Conservation (phyloP, 2,113 vertebrate genomes). For the Syngnathus typhle region DNA sequence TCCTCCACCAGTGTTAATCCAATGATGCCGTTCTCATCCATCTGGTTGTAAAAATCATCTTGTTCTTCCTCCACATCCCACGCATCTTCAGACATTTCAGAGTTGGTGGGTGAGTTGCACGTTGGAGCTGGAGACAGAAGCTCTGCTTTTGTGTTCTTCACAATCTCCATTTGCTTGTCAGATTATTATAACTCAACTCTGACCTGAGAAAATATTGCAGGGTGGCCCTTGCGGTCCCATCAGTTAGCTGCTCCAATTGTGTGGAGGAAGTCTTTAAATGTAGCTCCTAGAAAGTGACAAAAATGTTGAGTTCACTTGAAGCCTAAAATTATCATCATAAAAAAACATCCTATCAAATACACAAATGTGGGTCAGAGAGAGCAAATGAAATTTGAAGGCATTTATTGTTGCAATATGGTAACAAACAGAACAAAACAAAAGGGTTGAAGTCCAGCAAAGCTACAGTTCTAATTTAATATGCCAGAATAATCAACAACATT, state of each 20-base stretch:
- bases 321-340: no score
- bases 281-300: constrained; percentile 19
- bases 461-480: no score
- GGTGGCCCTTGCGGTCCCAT: constrained; percentile 16
- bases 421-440: no score
- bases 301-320: neutral
- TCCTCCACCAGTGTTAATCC: constrained; percentile 42
- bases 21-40: constrained; percentile 75
- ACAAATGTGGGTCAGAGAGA: no score
- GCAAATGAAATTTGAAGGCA: no score
- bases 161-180: constrained; percentile 19
- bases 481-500: no score
- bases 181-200: neutral
- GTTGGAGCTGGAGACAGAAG: constrained; percentile 23
- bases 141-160: constrained; percentile 28
- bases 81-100: constrained; percentile 35
- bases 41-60: constrained; percentile 50
- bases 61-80: constrained; percentile 38
- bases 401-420: no score
- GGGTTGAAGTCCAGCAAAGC: no score
- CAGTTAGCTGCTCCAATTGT: neutral
- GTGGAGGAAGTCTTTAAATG: constrained; percentile 8
- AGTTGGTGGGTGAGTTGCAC: constrained; percentile 40
- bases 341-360: no score
- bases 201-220: constrained; percentile 15